Percentiles rank a stretch among this genome's conserved stretches.
These are phyloP conservation scores for Latrodectus elegans DNA, from an alignment of 2,888 invertebrate species.

Conservation along the genomic window DNA sequence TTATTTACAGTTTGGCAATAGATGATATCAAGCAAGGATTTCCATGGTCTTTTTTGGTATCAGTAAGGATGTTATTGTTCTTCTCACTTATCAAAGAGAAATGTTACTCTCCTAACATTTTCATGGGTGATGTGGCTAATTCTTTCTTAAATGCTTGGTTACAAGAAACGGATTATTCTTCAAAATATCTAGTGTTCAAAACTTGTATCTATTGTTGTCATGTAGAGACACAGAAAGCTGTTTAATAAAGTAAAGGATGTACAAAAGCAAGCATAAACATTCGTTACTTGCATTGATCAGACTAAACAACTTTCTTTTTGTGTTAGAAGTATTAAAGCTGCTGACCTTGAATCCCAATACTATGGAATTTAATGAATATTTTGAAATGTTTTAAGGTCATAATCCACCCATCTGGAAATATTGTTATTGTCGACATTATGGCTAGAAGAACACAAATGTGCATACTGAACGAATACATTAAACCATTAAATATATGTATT, in stretches of 20 bases:
- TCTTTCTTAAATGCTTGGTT: constrained; percentile 60
- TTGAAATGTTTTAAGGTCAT: constrained; percentile 19
- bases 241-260: constrained; percentile 1
- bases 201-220: constrained; percentile 38
- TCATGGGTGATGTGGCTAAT: constrained; percentile 63
- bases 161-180: constrained; percentile 10
- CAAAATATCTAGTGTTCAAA: constrained; percentile 46
- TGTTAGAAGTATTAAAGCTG: neutral
- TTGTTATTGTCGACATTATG: constrained; percentile 31
- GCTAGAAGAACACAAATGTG: constrained; percentile 48
- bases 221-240: constrained; percentile 6
- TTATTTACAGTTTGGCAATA: constrained; percentile 20
- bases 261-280: constrained; percentile 4
- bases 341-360: constrained; percentile 45
- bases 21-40: constrained; percentile 38
- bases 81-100: neutral
- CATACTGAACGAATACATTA: constrained; percentile 47
- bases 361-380: constrained; percentile 13
- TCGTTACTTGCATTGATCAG: neutral
- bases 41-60: constrained; percentile 24
- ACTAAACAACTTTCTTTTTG: neutral
- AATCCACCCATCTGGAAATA: constrained; percentile 32
- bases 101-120: neutral
- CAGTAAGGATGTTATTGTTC: neutral
- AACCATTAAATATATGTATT: constrained; percentile 36